Evolutionary conservation across 2,113 vertebrate species (phyloP), one percentile per base, ranked within the genome.

Genomic region (Takifugu flavidus): DNA sequence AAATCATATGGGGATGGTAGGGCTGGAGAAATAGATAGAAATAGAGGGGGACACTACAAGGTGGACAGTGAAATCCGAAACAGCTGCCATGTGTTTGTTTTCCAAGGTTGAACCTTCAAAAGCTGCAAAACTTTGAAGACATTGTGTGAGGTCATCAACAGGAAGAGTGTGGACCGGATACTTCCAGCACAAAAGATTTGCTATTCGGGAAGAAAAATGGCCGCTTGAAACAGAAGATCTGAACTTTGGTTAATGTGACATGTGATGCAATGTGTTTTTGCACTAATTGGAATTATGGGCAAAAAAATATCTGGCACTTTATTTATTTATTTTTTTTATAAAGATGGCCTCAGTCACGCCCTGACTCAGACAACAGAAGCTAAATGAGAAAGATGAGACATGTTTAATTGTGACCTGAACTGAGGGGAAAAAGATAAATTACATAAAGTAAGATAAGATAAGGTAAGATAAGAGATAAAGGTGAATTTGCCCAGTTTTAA

Each of bases 1-100:
- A 90, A 90, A 91, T 90, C 82, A 82, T 78, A 88, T 67, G 67
- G 88, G 91, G 88, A 87, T 91, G 88, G 86, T 62, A 84, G 83
- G 63, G 62, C 66, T 77, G 69, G 65, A 75, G 75, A 79, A 46
- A 78, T 54, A 51, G 59, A 29, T 60, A 68, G 72, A 65, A 70
- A 14, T 50, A n/a, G 50, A 53, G 55, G 67, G 53, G 2, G 47
- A 20, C 20, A 20, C 20, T 20, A 20, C 61, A 58, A 49, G 51
- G 64, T 69, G 69, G 69, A 72, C 66, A 72, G 53, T 49, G 74
- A 64, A 39, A 56, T 67, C 54, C 49, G 25, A 53, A 70, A 65
- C 15, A 60, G 53, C 25, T 67, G 20, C 20, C 20, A 20, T 20
- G 20, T 20, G 55, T 70, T 56, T 73, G 72, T 80, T 65, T 75